Evolutionary conservation across 2,113 vertebrate genomes (phyloP), one percentile per base, ranked within the genome.

Genomic region (Crotalus horridus): DNA sequence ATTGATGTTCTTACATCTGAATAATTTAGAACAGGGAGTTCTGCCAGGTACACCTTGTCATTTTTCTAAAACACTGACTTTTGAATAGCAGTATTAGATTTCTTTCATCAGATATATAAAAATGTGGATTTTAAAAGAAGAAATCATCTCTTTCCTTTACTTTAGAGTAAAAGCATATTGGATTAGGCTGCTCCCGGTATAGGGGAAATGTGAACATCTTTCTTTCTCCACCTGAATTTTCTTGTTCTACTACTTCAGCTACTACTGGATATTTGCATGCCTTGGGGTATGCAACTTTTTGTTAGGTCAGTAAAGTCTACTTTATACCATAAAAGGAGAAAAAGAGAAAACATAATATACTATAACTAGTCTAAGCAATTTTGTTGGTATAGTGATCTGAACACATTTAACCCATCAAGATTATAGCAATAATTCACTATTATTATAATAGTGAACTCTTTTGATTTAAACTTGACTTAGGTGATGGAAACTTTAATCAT

Each of bases 251-350:
- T 43, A 81, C 33, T 81, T 39, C 33, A 43, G 33, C 2, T 39
- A 81, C 74, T 43, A 81, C 1, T 81, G 74, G 1, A 7, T 81
- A 39, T 81, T 81, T 81, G 17, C 33, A 81, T 43, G 9, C 3
- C 0, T 17, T 81, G 74, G 74, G 15, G 39, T 39, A 81, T 89
- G 59, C 39, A 54, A 26, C n/a, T 90, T 81, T 88, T 11, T 20
- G 13, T 13, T 89, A 88, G 8, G 29, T 90, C 48, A 90, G 3
- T 87, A 3, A 61, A 43, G 1, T 89, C 90, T 23, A 33, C 59
- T 92, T 53, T 1, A 89, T 90, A 93, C 81, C 43, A 24, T 51
- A 92, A 93, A 92, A 88, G 3, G 26, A 43, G 21, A 91, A n/a
- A 20, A 74, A 29, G 29, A 53, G n/a, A 20, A 48, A 53, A 26